phyloP scores from a whole-genome alignment of 2,888 invertebrate species.

The Lamproptera curius region DNA sequence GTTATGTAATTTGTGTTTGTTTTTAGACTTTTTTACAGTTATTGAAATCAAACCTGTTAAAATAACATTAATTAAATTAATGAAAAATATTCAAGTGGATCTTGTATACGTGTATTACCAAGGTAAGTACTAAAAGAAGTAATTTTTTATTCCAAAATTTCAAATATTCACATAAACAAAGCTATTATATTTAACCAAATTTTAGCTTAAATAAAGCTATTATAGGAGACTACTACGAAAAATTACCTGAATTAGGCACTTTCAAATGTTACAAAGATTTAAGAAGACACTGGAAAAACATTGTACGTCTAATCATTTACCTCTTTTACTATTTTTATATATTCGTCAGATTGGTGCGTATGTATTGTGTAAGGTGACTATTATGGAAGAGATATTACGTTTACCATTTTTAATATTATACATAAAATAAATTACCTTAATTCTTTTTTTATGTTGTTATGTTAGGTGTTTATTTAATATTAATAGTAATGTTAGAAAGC shows the following conservation, averaged over 20 bases:
- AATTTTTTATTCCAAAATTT: too few relatives aligned
- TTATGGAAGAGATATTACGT: too few relatives aligned
- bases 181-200: constrained; percentile 21
- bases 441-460: too few relatives aligned
- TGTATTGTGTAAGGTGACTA: too few relatives aligned
- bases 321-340: too few relatives aligned
- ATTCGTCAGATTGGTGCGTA: too few relatives aligned
- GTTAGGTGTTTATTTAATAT: too few relatives aligned
- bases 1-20: constrained; percentile 4
- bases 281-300: constrained; percentile 75
- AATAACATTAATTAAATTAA: constrained; percentile 47
- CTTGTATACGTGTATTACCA: constrained; percentile 58
- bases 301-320: too few relatives aligned
- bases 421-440: too few relatives aligned
- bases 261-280: constrained; percentile 68
- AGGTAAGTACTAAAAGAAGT: constrained; percentile 48
- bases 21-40: constrained; percentile 41
- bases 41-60: constrained; percentile 53
- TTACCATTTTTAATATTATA: too few relatives aligned
- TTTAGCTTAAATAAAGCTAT: constrained; percentile 58
- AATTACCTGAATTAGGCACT: constrained; percentile 41
- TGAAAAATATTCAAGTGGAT: constrained; percentile 44
- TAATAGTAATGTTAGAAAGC: too few relatives aligned
- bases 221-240: constrained; percentile 45
- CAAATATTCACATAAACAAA: too few relatives aligned